Evolutionary conservation across 1,140 invertebrate genomes (phyloP), one percentile per base, ranked within the genome.

Genomic region (Oncopodura yosiiana): DNA sequence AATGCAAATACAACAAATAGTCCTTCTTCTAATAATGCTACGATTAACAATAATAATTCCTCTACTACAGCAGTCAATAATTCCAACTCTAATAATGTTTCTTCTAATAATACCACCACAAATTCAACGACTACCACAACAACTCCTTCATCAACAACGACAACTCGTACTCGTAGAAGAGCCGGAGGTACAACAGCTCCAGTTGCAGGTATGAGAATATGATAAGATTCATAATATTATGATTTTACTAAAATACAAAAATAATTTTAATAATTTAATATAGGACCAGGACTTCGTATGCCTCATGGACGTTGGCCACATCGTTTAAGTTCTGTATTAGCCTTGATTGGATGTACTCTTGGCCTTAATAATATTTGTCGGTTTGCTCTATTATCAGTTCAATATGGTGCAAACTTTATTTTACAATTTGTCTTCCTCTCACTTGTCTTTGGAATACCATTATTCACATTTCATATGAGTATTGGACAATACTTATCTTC

Each of bases 381-480:
- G 65, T 92, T 93, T 73, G 82, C 86, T 57, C 81, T 87, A 60
- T 78, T 91, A 58, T 87, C 86, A 61, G 77, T 90, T 61, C 82
- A 87, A 67, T 93, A 88, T 71, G 88, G 88, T 73, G 84, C 81
- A 36, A 86, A 86, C 70, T 94, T 93, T 70, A 81, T 93, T 61
- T 71, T 92, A 63, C 88, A 94, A 73, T 94, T 92, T 71, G 71
- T 89, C 42, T 73, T 93, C 60, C 74, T 93, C 54, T 87, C 88
- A 1, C 66, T 90, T 30, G 65, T 89, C 30, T 78, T 92, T 66
- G 89, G 90, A 39, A 82, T 93, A 64, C 90, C 90, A 8, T 68
- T 93, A 39, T 78, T 91, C 50, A 87, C 86, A 30, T 76, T 93
- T 41, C 84, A 90, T 68, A 78, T 89, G 67, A 85, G 85, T 56